phyloP scores from a whole-genome alignment of 2,888 invertebrate genomes.

The Acleris cristana region DNA sequence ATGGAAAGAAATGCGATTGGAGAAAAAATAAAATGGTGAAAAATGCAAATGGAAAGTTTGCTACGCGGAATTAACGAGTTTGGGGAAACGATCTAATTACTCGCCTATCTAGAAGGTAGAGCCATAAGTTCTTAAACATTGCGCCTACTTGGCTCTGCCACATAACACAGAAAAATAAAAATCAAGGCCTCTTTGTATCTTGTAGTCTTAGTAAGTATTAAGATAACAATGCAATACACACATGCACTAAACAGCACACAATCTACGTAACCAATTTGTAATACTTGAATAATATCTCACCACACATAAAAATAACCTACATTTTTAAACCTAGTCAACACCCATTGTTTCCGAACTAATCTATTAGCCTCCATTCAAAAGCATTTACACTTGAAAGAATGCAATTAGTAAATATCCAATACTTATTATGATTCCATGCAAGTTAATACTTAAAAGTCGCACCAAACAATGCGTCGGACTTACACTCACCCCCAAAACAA shows the following conservation, averaged over 20 bases:
- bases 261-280: constrained; percentile 10
- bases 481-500: constrained; percentile 14
- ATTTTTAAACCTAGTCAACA: constrained; percentile 30
- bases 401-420: constrained; percentile 37
- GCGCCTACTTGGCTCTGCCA: no score
- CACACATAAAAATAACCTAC: constrained; percentile 29
- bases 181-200: no score
- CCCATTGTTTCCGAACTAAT: constrained; percentile 28
- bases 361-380: constrained; percentile 33
- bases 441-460: constrained; percentile 36
- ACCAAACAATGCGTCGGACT: constrained; percentile 27
- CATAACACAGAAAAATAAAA: no score
- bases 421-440: constrained; percentile 35
- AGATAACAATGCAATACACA: no score
- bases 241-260: not conserved
- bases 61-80: no score
- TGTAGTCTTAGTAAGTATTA: no score
- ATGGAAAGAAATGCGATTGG: no score
- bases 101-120: no score
- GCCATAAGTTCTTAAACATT: no score
- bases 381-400: constrained; percentile 37
- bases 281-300: constrained; percentile 10
- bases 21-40: no score
- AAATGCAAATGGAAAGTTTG: no score
- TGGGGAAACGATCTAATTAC: no score